Evolutionary conservation across 2,888 invertebrate genomes (phyloP).

Genomic region (Empis livida): DNA sequence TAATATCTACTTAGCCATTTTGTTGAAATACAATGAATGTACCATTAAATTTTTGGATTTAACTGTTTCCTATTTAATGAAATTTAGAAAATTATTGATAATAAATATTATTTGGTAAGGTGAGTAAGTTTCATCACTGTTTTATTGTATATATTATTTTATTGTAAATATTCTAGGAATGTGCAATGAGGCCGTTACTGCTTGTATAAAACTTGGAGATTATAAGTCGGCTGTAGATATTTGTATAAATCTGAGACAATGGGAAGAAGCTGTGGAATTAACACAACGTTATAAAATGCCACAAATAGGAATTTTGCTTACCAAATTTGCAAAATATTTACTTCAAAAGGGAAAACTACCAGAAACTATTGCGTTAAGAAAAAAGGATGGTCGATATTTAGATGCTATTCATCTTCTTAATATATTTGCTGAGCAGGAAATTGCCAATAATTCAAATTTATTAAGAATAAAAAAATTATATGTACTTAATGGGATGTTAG

Average conservation of each 20-base stretch:
- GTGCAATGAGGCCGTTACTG: conserved; percentile 65
- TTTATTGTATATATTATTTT: too few relatives aligned
- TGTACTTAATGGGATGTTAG: conserved; percentile 75
- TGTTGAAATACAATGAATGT: too few relatives aligned
- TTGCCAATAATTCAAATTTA: conserved; percentile 53
- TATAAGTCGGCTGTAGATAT: conserved; percentile 67
- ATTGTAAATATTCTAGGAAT: too few relatives aligned
- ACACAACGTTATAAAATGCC: conserved; percentile 65
- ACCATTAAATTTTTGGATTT: too few relatives aligned
- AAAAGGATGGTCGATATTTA: conserved; percentile 31
- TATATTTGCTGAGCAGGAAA: conserved; percentile 62
- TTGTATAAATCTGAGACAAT: conserved; percentile 73
- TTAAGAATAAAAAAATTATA: conserved; percentile 81
- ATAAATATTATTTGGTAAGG: too few relatives aligned
- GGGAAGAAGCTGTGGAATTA: conserved; percentile 76
- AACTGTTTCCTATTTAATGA: too few relatives aligned
- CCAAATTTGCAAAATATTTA: conserved; percentile 65
- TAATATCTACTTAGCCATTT: too few relatives aligned
- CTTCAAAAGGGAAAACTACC: conserved; percentile 59
- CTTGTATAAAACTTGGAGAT: conserved; percentile 64
- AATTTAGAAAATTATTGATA: too few relatives aligned
- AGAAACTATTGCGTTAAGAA: conserved; percentile 63
- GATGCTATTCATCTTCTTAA: conserved; percentile 33
- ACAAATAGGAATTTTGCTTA: conserved; percentile 59
- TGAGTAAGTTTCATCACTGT: too few relatives aligned